Base-by-base conservation (phyloP, 2,797 vertebrate genomes). In the Gobio occitaniae region DNA sequence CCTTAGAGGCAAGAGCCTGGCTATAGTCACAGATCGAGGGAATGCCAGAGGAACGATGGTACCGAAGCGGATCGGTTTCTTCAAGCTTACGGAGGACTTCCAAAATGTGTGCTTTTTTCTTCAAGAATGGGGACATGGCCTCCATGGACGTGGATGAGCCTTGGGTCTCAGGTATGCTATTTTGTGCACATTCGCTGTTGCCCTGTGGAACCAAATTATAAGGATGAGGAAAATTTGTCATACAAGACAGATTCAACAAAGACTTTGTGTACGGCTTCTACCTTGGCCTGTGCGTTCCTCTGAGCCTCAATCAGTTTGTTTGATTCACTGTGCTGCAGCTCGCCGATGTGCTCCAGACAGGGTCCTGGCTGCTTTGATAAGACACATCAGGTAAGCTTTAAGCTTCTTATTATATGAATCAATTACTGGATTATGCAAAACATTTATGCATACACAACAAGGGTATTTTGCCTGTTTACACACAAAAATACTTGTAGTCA, bases 101-200 rank as follows among this genome's bases (percentile, higher is more conserved):
- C 91, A 99, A 93, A 92, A 99, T 99, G 93, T 98, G 98, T 88
- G 97, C 97, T 94, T 98, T 99, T 94, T 99, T 98, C 89, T 96
- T 97, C 90, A 99, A 96, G 91, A 99, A 98, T 0, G 97, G 97
- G 13, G 97, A 98, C 68, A 98, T 95, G 7, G 97, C 97, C 82
- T 98, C 97, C 94, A 98, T 93, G 10, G 96, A 93, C 4, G 95
- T 71, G 78, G 92, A 89, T 0, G 89, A 94, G 87, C 92, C 93
- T 0, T 93, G 94, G 3, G 94, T 92, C 13, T 94, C 94, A 0
- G 94, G 93, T 80, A 94, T 93, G 87, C 93, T 88, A 29, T 93
- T 95, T 44, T 95, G 93, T 88, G 94, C 92, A 91, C 92, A 93
- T 92, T 94, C 93, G 61, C 94, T 94, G 17, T 94, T 95, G 88